Evolutionary conservation across 2,888 invertebrate genomes (phyloP).

Genomic region (Cordilura impudica): DNA sequence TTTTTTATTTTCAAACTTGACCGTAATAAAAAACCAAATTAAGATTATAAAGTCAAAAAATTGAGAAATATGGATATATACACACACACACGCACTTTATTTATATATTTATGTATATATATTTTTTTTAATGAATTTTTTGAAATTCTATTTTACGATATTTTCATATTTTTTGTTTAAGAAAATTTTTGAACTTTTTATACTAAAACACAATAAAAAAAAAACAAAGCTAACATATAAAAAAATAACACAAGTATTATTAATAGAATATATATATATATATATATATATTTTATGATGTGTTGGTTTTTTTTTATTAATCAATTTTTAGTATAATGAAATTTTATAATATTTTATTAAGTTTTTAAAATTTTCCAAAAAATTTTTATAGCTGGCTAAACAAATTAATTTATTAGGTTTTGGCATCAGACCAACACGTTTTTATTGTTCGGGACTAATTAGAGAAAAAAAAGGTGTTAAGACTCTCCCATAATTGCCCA

Average conservation of each 20-base stretch:
- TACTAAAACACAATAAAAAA: neutral
- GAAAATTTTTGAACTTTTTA: neutral
- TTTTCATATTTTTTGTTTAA: neutral
- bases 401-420: too few species aligned
- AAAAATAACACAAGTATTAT: neutral
- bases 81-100: neutral
- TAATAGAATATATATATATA: neutral
- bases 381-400: too few species aligned
- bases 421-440: too few species aligned
- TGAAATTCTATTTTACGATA: too few species aligned
- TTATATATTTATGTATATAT: too few species aligned
- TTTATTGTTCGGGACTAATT: too few species aligned
- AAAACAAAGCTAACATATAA: neutral
- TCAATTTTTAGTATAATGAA: neutral
- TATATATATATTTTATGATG: neutral
- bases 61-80: slow-evolving; percentile 8
- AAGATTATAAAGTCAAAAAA: slow-evolving; percentile 1
- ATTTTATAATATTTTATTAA: too few species aligned
- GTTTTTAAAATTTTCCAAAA: too few species aligned
- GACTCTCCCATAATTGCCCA: too few species aligned
- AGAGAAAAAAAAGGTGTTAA: too few species aligned
- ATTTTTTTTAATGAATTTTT: neutral
- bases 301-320: neutral
- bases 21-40: slow-evolving; percentile 29
- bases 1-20: slow-evolving; percentile 27